phyloP scores from a whole-genome alignment of 2,113 vertebrate genomes.

The Halichoeres trimaculatus region DNA sequence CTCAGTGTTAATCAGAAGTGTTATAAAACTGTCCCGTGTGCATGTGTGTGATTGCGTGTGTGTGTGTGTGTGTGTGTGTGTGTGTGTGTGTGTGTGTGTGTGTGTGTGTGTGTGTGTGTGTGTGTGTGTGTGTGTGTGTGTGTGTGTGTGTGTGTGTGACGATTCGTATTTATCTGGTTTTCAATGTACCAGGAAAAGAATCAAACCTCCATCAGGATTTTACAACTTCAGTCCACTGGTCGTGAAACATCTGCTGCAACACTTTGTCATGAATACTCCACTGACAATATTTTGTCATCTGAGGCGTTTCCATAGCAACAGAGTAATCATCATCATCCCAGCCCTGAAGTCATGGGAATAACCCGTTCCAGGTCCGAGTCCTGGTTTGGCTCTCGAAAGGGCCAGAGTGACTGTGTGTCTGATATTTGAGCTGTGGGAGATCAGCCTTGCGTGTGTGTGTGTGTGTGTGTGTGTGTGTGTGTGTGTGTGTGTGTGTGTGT shows the following conservation, averaged over 20 bases:
- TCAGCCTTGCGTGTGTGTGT: constrained; percentile 11
- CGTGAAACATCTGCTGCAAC: constrained; percentile 68
- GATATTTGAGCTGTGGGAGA: constrained; percentile 56
- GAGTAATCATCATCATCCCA: constrained; percentile 66
- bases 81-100: no score
- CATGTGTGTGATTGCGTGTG: no score
- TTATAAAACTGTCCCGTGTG: not conserved
- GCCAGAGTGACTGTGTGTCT: constrained; percentile 66
- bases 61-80: not conserved
- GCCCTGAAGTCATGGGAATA: constrained; percentile 74
- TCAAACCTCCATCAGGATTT: constrained; percentile 57
- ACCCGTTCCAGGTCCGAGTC: constrained; percentile 71
- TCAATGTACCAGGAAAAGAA: constrained; percentile 42
- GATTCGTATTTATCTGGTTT: not conserved
- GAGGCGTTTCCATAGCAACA: constrained; percentile 70
- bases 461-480: constrained; percentile 6
- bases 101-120: not conserved
- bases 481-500: not conserved
- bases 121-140: no score
- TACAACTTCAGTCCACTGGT: constrained; percentile 62
- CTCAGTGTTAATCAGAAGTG: not conserved
- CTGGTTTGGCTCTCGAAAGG: constrained; percentile 65
- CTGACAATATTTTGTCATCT: constrained; percentile 78
- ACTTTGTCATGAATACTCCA: constrained; percentile 71
- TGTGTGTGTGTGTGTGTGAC: not conserved